Conservation (phyloP, 64 coral and sea anemone genomes). For the Montipora cactus region DNA sequence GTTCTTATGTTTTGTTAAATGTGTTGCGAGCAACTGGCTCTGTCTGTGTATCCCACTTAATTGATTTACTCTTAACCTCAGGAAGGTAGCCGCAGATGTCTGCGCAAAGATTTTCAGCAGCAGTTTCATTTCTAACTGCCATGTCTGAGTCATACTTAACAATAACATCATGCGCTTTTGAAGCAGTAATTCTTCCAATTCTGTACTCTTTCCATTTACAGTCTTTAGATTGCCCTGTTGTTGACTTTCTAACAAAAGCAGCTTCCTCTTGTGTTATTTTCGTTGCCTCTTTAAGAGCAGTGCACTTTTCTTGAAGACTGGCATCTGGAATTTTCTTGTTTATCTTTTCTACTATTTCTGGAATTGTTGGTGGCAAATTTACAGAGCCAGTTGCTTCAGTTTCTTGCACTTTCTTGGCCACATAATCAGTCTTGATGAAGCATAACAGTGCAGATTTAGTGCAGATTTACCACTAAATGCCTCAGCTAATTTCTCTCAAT, state of each 20-base stretch:
- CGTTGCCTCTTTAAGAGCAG: not conserved
- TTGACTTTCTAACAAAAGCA: not conserved
- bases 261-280: constrained; percentile 9
- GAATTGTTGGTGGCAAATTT: too few relatives aligned
- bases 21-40: constrained; percentile 7
- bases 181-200: not conserved
- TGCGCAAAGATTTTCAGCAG: too few relatives aligned
- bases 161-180: not conserved
- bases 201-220: not conserved
- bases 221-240: not conserved
- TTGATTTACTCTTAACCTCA: constrained; percentile 25
- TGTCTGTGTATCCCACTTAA: constrained; percentile 25
- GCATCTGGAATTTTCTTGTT: not conserved
- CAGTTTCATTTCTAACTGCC: not conserved
- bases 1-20: constrained; percentile 12
- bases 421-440: too few relatives aligned
- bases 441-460: too few relatives aligned
- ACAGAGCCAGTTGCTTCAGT: not conserved
- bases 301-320: constrained; percentile 13
- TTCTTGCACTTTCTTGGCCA: not conserved
- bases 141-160: not conserved
- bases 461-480: not conserved
- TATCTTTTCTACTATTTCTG: too few relatives aligned
- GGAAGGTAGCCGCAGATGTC: constrained; percentile 4
- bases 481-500: not conserved